Conservation (phyloP, 2,888 invertebrate species). For the Zootermopsis nevadensis region DNA sequence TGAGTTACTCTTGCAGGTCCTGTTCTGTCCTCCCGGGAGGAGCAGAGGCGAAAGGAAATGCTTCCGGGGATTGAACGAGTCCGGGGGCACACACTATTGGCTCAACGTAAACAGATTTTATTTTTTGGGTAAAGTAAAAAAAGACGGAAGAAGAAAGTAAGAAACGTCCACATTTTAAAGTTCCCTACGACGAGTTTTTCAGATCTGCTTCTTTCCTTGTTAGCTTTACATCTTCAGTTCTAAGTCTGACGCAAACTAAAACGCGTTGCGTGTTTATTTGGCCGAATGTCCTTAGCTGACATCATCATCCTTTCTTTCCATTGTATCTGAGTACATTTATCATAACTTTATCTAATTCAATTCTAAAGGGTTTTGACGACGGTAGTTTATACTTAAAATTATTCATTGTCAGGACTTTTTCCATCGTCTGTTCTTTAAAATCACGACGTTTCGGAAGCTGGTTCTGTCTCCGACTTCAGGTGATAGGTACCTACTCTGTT, state of each 20-base stretch:
- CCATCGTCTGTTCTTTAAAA: too few species aligned
- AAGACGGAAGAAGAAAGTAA: not conserved
- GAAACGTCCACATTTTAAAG: not conserved
- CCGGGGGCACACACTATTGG: slow-evolving; percentile 15
- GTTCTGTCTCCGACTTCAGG: too few species aligned
- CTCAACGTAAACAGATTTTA: slow-evolving; percentile 18
- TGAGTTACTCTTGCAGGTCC: not conserved
- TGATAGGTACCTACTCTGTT: too few species aligned
- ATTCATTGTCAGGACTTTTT: too few species aligned
- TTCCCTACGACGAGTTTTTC: not conserved
- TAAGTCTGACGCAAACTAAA: not conserved
- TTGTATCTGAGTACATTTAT: not conserved
- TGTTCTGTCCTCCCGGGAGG: not conserved
- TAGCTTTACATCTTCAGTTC: not conserved
- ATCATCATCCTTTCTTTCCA: not conserved
- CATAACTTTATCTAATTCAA: too few species aligned
- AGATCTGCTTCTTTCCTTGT: not conserved
- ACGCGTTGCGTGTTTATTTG: not conserved
- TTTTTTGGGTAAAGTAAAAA: slow-evolving; percentile 4
- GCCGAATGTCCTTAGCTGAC: not conserved
- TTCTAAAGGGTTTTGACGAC: too few species aligned
- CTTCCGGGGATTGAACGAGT: slow-evolving; percentile 7
- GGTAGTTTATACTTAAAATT: too few species aligned
- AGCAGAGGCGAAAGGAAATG: not conserved
- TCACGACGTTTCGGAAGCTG: too few species aligned